These are phyloP conservation scores for Drosophila sordidapex DNA, from an alignment of 2,888 invertebrate species.

Conservation along the genomic window DNA sequence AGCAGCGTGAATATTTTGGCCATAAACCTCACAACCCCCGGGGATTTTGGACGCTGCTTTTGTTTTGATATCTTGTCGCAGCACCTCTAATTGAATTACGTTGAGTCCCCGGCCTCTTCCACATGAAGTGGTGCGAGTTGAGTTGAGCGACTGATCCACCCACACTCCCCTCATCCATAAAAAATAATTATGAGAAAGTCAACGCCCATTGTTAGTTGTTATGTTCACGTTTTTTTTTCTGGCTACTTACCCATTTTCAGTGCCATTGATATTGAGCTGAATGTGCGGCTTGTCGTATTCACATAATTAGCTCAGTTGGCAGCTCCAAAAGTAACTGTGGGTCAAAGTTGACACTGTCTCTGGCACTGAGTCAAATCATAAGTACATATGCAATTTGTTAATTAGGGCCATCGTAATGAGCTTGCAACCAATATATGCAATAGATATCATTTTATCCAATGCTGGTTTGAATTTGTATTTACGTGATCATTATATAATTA, in stretches of 20 bases:
- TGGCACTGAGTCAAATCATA: constrained; percentile 1
- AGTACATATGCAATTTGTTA: background rate
- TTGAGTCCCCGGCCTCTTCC: constrained; percentile 36
- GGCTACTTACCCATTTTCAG: constrained; percentile 47
- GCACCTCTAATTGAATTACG: constrained; percentile 71
- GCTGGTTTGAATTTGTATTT: background rate
- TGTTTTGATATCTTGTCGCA: constrained; percentile 39
- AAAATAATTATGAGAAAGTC: constrained; percentile 72
- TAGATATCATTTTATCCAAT: background rate
- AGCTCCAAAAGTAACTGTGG: constrained; percentile 22
- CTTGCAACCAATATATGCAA: background rate
- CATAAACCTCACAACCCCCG: constrained; percentile 49
- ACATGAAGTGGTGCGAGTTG: background rate
- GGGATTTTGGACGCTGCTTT: constrained; percentile 48
- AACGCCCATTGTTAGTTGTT: constrained; percentile 66
- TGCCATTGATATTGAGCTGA: constrained; percentile 36
- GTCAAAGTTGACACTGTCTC: constrained; percentile 33
- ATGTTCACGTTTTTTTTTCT: constrained; percentile 31
- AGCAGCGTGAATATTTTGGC: constrained; percentile 23
- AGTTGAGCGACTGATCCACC: background rate
- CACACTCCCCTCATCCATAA: constrained; percentile 2
- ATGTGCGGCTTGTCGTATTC: constrained; percentile 50
- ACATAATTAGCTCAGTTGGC: constrained; percentile 64
- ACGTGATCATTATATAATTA: background rate
- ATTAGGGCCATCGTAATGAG: constrained; percentile 2